phyloP scores from a whole-genome alignment of 2,113 vertebrate species.

The Climacteris rufus region DNA sequence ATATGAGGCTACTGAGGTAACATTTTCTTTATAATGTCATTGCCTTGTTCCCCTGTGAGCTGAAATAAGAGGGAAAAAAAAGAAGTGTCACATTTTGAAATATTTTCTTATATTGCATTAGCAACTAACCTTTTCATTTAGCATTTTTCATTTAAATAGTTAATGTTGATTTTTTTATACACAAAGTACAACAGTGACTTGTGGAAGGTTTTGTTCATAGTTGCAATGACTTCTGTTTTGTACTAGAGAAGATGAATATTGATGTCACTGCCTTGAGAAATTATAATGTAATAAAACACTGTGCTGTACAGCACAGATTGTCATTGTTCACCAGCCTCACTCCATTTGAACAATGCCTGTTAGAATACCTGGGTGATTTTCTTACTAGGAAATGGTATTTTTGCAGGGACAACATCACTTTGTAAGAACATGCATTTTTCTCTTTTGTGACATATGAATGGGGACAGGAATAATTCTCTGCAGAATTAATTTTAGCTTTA shows the following conservation, averaged over 20 bases:
- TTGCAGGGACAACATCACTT: not conserved
- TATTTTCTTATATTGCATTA: not conserved
- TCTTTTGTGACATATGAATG: not conserved
- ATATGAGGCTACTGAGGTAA: not conserved
- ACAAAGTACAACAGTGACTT: slow-evolving; percentile 2
- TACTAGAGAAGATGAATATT: slow-evolving; percentile 39
- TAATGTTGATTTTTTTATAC: slow-evolving; percentile 36
- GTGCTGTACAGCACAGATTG: not conserved
- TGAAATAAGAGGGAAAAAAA: not conserved
- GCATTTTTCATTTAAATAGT: slow-evolving; percentile 38
- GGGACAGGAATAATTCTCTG: not conserved
- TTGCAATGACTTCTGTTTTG: slow-evolving; percentile 20
- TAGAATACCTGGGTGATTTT: not conserved
- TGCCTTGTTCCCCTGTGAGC: not conserved
- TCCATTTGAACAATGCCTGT: not conserved
- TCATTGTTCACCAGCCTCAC: not conserved
- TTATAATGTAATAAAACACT: slow-evolving; percentile 39
- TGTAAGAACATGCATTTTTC: not conserved
- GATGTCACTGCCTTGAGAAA: slow-evolving; percentile 5
- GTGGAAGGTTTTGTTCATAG: slow-evolving; percentile 20
- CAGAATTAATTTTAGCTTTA: not conserved
- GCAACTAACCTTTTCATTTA: not conserved
- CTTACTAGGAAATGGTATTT: not conserved
- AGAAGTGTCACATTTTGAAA: not conserved
- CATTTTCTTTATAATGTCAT: not conserved